phyloP scores from a whole-genome alignment of 2,113 vertebrate genomes.

The Nettapus auritus region DNA sequence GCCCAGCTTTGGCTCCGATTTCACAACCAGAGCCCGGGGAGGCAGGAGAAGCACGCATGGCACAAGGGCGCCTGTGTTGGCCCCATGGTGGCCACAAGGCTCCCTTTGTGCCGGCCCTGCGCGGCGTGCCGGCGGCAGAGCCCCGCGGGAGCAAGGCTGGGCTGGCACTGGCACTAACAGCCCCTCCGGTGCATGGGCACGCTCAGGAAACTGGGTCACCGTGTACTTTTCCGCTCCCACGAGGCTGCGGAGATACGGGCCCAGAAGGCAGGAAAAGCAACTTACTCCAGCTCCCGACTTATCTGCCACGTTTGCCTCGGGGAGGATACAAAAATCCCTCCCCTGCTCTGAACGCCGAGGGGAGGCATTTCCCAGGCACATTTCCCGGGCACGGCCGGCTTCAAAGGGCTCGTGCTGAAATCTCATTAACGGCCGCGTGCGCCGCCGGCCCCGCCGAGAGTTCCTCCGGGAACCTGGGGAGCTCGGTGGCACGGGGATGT shows the following conservation, averaged over 20 bases:
- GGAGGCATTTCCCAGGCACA: background rate
- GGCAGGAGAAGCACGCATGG: background rate
- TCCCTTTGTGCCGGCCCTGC: background rate
- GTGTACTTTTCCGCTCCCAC: conserved; percentile 21
- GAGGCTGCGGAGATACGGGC: background rate
- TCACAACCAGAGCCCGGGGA: background rate
- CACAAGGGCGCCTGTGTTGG: background rate
- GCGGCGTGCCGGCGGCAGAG: rapidly evolving
- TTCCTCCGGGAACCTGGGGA: background rate
- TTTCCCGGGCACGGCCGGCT: background rate
- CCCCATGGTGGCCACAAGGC: background rate
- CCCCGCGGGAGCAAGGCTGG: background rate
- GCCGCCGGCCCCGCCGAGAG: background rate
- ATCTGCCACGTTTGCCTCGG: background rate
- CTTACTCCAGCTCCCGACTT: background rate
- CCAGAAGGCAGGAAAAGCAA: background rate
- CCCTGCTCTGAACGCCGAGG: background rate
- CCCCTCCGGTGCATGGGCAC: background rate
- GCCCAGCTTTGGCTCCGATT: background rate
- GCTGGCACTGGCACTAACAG: background rate
- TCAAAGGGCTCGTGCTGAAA: background rate
- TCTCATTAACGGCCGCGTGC: background rate
- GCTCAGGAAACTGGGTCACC: conserved; percentile 58
- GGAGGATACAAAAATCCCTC: background rate
- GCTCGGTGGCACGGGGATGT: background rate